Conservation (phyloP, 2,113 vertebrate genomes). For the Tiliqua scincoides region DNA sequence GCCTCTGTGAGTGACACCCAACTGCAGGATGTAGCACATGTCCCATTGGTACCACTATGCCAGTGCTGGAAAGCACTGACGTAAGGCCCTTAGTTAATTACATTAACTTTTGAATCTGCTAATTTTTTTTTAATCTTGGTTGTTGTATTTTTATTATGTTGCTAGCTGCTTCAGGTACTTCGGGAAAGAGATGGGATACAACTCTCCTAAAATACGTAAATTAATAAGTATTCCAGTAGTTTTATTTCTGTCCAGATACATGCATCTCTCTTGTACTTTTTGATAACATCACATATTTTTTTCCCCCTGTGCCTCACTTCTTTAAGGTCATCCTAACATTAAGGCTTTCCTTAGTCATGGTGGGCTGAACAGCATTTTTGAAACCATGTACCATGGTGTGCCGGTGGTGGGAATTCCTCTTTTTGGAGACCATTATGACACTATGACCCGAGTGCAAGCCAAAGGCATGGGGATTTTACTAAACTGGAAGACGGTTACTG, state of each 20-base stretch:
- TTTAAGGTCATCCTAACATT: slow-evolving; percentile 88
- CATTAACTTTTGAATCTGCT: no score
- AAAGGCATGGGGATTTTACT: slow-evolving; percentile 97
- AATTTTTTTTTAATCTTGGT: no score
- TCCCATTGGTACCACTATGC: no score
- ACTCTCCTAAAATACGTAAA: no score
- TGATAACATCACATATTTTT: background rate
- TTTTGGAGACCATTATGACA: slow-evolving; percentile 98
- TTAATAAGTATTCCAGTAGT: no score
- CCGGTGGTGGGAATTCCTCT: slow-evolving; percentile 96
- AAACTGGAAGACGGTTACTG: slow-evolving; percentile 92
- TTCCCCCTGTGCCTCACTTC: background rate
- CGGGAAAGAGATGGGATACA: no score
- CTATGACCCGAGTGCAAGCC: slow-evolving; percentile 95
- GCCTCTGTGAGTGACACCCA: no score
- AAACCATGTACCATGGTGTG: slow-evolving; percentile 98
- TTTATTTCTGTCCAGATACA: background rate
- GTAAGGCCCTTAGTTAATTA: no score
- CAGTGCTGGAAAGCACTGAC: no score
- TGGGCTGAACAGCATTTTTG: slow-evolving; percentile 97
- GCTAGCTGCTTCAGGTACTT: no score
- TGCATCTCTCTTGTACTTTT: background rate
- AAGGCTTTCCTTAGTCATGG: slow-evolving; percentile 95
- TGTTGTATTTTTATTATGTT: background rate
- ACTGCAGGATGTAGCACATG: no score